Evolutionary conservation across 2,797 vertebrate genomes (phyloP), one percentile per base, ranked within the genome.

Genomic region (Coendou prehensilis): DNA sequence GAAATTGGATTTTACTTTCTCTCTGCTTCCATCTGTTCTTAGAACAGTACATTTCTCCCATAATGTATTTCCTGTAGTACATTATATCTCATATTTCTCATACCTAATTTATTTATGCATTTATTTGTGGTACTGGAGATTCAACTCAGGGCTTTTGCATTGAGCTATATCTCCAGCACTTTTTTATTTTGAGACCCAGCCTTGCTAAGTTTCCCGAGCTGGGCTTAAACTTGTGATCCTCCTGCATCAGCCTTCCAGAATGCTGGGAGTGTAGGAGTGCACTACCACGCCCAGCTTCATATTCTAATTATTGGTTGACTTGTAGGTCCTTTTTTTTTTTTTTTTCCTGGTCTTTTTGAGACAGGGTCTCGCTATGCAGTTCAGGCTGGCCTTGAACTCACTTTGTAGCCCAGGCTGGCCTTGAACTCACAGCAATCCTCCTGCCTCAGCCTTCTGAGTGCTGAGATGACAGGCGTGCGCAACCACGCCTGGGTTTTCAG

Each of bases 1-100:
- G 54, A 93, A 94, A 93, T 85, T 30, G 37, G 61, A 75, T 76
- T 59, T 87, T 71, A 37, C 28, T 54, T 75, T 80, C 11, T 89
- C n/a, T 20, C 41, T 78, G 20, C 0, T 67, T 15, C 3, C 50
- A 54, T 28, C 50, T 87, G 9, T 92, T 26, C 52, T 47, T 81
- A 37, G 59, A 80, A n/a, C 30, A 13, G 76, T 23, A 37, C 7
- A 33, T 81, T 86, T 94, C 54, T 54, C 45, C 23, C 26, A 50
- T 76, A 17, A 30, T 76, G 73, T 50, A 76, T 76, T 76, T 76
- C 26, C 73, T 76, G 45, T 50, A 50, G 45, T 76, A 76, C 23
- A 50, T 6, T 50, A 28, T 47, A 23, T 26, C 23, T 75, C 23
- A 75, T 47, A 26, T 37, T 20, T 67, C 64, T 67, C 33, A 67